Evolutionary conservation across 1,140 invertebrate species (phyloP).

Genomic region (Brachystomella parvula): DNA sequence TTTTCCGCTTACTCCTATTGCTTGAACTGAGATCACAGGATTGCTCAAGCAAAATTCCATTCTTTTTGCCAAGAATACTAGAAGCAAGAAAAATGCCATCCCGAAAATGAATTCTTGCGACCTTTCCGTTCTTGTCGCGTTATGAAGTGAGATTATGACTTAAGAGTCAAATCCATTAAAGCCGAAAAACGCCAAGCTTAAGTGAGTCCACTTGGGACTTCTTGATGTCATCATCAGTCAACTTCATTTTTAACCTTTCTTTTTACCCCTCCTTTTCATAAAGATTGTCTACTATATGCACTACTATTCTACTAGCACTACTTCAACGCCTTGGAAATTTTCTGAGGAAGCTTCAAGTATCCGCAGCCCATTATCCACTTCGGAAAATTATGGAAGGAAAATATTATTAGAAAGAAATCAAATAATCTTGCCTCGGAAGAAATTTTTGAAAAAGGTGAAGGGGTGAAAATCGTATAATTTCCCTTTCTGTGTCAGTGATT

Average conservation of each 20-base stretch:
- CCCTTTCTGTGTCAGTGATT: too few species aligned
- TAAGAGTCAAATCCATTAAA: slow-evolving; percentile 15
- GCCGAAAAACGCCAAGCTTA: slow-evolving; percentile 4
- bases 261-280: background rate
- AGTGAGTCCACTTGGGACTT: slow-evolving; percentile 27
- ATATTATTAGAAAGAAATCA: too few species aligned
- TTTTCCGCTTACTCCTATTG: too few species aligned
- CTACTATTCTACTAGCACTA: background rate
- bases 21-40: too few species aligned
- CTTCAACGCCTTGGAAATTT: background rate
- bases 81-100: too few species aligned
- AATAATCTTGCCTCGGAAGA: too few species aligned
- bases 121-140: too few species aligned
- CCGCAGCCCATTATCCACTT: background rate
- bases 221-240: slow-evolving; percentile 18
- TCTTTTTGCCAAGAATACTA: too few species aligned
- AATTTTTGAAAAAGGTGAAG: too few species aligned
- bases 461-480: too few species aligned
- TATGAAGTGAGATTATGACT: background rate
- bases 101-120: too few species aligned
- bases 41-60: too few species aligned
- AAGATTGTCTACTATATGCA: background rate
- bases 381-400: background rate
- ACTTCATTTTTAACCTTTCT: background rate
- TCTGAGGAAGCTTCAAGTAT: background rate